Conservation (phyloP, 2,113 vertebrate genomes). For the Apteryx mantelli region DNA sequence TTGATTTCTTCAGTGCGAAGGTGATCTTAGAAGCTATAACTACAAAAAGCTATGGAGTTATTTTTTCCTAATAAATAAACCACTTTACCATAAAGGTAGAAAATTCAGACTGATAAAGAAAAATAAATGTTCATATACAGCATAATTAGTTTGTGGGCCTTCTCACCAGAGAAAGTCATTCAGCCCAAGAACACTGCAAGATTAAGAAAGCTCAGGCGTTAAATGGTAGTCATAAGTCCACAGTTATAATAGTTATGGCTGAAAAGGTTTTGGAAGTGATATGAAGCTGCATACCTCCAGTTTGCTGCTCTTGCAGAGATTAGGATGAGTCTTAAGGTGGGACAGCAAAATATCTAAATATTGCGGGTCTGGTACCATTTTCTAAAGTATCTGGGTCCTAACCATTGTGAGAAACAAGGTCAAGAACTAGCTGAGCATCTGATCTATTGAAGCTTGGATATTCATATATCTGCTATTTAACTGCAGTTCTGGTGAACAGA, state of each 20-base stretch:
- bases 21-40: neutral
- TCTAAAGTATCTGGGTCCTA: neutral
- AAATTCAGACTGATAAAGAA: constrained; percentile 17
- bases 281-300: neutral
- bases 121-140: neutral
- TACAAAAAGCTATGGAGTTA: neutral
- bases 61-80: constrained; percentile 9
- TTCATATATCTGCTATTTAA: neutral
- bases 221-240: neutral
- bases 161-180: neutral
- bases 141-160: neutral
- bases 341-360: neutral
- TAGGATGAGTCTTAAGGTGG: neutral
- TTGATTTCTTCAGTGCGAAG: constrained; percentile 10
- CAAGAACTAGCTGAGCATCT: neutral
- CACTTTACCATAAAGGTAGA: neutral
- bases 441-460: neutral
- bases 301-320: neutral
- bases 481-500: fast-evolving
- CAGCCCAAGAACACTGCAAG: neutral
- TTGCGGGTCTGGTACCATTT: neutral
- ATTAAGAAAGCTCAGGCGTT: neutral
- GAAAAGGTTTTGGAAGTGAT: neutral
- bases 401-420: neutral
- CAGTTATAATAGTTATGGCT: neutral